A percentile compares a stretch with the other conserved stretches of the same genome.
These are phyloP conservation scores for Rhaphigaster nebulosa DNA, from an alignment of 2,888 invertebrate genomes.

Conservation along the genomic window DNA sequence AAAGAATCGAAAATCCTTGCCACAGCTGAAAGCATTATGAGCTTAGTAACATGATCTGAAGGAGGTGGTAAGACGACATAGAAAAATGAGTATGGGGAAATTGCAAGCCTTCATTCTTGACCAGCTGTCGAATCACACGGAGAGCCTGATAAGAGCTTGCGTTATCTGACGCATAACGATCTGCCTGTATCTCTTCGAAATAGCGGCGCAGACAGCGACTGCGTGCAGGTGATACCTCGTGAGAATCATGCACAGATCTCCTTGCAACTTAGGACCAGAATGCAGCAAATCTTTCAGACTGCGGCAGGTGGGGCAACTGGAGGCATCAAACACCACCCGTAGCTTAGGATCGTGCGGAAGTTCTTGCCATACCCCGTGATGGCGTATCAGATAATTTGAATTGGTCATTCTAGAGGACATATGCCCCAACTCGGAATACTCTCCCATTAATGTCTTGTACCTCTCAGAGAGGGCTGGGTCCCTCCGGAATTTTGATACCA, in stretches of 20 bases:
- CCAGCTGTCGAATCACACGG: constrained; percentile 64
- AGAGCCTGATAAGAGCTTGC: constrained; percentile 65
- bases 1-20: constrained; percentile 63
- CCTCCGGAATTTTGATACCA: too few relatives aligned
- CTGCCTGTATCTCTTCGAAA: too few relatives aligned
- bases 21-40: constrained; percentile 56
- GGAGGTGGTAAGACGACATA: constrained; percentile 66
- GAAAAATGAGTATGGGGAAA: constrained; percentile 64
- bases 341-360: constrained; percentile 66
- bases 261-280: constrained; percentile 67
- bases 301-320: constrained; percentile 46
- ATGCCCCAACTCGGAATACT: constrained; percentile 46
- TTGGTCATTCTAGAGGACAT: constrained; percentile 56
- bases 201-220: too few relatives aligned
- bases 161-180: constrained; percentile 35
- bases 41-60: constrained; percentile 60
- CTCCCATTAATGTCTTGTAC: constrained; percentile 47
- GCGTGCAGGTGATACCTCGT: too few relatives aligned
- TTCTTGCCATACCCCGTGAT: constrained; percentile 67
- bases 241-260: too few relatives aligned
- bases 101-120: constrained; percentile 59
- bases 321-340: constrained; percentile 66
- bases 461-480: too few relatives aligned
- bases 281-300: constrained; percentile 58
- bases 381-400: constrained; percentile 62